These are phyloP conservation scores for Ahaetulla prasina DNA, from an alignment of 2,113 vertebrate genomes.

Conservation along the genomic window DNA sequence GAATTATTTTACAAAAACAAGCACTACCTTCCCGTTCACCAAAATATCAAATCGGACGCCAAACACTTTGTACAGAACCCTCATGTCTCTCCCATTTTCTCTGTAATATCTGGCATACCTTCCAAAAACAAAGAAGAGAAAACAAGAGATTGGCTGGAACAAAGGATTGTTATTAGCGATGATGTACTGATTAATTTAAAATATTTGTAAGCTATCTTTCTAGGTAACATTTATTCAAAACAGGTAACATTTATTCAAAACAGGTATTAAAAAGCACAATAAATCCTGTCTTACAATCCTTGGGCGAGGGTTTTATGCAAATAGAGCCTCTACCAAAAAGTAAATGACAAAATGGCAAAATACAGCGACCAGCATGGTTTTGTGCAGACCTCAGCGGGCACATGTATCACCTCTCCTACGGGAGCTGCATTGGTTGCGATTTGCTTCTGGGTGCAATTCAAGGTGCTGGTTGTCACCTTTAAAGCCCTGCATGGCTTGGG, in stretches of 20 bases:
- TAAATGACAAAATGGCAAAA: no score
- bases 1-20: background rate
- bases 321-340: background rate
- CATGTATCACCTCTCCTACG: no score
- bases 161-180: background rate
- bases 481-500: no score
- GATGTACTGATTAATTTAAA: background rate
- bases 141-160: accelerated
- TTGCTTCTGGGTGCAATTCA: no score
- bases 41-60: conserved; percentile 89
- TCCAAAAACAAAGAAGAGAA: background rate
- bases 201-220: background rate
- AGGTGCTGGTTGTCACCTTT: no score
- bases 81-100: conserved; percentile 68
- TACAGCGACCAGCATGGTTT: no score
- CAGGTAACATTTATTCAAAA: background rate
- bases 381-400: no score
- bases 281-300: background rate
- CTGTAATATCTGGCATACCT: conserved; percentile 85
- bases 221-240: background rate
- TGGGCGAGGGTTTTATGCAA: background rate
- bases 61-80: conserved; percentile 90
- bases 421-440: no score
- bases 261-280: background rate
- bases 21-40: conserved; percentile 84